phyloP scores from a whole-genome alignment of 1,140 invertebrate species.

The Magallana ariakensis region DNA sequence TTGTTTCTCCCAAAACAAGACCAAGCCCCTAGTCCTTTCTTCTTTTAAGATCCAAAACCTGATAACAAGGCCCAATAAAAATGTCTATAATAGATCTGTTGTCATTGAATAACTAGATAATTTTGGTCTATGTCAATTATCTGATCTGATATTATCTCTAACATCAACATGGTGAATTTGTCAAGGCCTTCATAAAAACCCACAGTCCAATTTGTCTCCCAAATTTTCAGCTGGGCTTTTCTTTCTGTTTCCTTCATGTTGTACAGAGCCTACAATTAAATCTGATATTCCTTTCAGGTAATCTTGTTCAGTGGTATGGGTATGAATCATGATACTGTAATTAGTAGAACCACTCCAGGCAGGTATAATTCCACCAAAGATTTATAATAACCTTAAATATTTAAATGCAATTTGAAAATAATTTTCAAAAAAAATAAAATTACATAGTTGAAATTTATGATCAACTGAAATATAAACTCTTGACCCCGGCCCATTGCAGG shows the following conservation, averaged over 20 bases:
- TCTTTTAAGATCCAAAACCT: conserved; percentile 6
- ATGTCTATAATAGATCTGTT: conserved; percentile 4
- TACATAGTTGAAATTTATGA: too few species aligned
- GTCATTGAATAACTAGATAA: conserved; percentile 32
- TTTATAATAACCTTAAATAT: too few species aligned
- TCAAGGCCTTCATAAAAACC: conserved; percentile 11
- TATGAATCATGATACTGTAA: conserved; percentile 10
- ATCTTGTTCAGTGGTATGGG: neutral
- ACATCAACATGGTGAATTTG: conserved; percentile 31
- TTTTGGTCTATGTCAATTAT: conserved; percentile 10
- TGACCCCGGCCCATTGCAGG: too few species aligned
- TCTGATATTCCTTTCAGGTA: conserved; percentile 29
- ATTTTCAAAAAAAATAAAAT: too few species aligned
- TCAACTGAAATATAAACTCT: too few species aligned
- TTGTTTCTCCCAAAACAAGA: neutral
- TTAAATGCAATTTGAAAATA: too few species aligned
- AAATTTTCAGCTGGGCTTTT: conserved; percentile 1
- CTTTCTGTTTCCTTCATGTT: neutral
- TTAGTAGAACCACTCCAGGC: neutral
- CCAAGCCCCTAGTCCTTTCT: conserved; percentile 22
- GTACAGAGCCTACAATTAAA: conserved; percentile 6
- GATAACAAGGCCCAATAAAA: conserved; percentile 20
- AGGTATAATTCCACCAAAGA: neutral
- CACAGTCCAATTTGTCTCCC: conserved; percentile 11
- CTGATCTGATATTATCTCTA: conserved; percentile 24